phyloP scores from a whole-genome alignment of 1,140 invertebrate genomes.

The Adoxophyes honmai region DNA sequence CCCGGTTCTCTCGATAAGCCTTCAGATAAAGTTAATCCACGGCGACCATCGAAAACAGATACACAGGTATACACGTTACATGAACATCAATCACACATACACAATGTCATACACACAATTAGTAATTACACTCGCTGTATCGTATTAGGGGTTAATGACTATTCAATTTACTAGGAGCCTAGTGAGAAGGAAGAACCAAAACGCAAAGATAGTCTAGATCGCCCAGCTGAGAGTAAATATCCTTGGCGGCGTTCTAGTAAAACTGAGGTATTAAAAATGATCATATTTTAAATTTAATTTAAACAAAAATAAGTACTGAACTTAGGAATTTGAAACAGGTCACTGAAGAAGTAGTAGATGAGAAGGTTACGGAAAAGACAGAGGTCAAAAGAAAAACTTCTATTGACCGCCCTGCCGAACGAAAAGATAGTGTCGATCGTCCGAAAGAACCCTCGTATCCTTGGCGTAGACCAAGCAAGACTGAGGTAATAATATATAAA shows the following conservation, averaged over 20 bases:
- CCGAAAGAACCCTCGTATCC: constrained; percentile 35
- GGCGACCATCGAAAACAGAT: constrained; percentile 61
- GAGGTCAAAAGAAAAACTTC: constrained; percentile 34
- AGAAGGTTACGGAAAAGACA: constrained; percentile 22
- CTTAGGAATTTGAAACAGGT: constrained; percentile 18
- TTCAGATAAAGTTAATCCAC: constrained; percentile 47
- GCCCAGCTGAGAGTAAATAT: constrained; percentile 28
- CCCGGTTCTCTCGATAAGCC: constrained; percentile 46
- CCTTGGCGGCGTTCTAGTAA: constrained; percentile 43
- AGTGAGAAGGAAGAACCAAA: constrained; percentile 42
- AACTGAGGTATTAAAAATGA: constrained; percentile 39
- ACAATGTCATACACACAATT: constrained; percentile 24
- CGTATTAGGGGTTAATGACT: neutral
- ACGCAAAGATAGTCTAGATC: constrained; percentile 47
- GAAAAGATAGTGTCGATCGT: constrained; percentile 25
- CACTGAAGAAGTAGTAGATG: constrained; percentile 19
- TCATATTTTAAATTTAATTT: neutral
- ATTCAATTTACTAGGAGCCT: constrained; percentile 33
- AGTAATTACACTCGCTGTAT: constrained; percentile 14
- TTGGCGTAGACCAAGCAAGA: constrained; percentile 33
- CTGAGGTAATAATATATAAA: constrained; percentile 30
- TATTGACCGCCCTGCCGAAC: constrained; percentile 33
- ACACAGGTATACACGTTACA: constrained; percentile 50
- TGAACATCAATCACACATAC: constrained; percentile 28
- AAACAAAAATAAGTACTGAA: neutral